phyloP scores from a whole-genome alignment of 1,140 invertebrate species.

The Aphis craccivora region DNA sequence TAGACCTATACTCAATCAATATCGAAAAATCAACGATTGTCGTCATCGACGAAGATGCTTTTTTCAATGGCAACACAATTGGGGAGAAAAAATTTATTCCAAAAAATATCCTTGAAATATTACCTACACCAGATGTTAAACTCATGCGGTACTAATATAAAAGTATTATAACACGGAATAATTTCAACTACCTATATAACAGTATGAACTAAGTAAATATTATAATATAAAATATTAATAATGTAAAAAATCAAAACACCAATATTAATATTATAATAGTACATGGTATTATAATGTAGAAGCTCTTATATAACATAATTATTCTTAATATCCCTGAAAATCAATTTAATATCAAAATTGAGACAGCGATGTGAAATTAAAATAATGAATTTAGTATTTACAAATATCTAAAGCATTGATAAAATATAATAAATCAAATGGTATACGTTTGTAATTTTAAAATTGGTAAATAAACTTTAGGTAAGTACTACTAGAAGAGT shows the following conservation, averaged over 20 bases:
- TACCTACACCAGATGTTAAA: slow-evolving; percentile 18
- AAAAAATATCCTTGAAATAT: background rate
- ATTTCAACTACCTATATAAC: background rate
- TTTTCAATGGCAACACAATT: background rate
- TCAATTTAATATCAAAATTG: background rate
- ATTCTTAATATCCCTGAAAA: background rate
- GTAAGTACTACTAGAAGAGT: background rate
- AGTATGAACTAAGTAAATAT: background rate
- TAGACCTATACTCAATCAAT: background rate
- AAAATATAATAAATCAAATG: background rate
- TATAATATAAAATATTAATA: background rate
- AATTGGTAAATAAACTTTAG: background rate
- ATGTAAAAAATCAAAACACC: background rate
- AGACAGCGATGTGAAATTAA: background rate
- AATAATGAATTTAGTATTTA: background rate
- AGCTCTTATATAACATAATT: background rate
- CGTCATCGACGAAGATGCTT: background rate
- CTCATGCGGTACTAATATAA: background rate
- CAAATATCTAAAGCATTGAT: background rate
- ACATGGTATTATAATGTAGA: background rate
- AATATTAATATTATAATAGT: background rate
- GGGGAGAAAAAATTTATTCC: background rate
- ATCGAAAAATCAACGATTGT: background rate
- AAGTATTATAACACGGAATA: background rate
- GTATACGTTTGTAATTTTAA: background rate